Base-by-base conservation (phyloP, 2,797 vertebrate species). In the Fistularia tabacaria region DNA sequence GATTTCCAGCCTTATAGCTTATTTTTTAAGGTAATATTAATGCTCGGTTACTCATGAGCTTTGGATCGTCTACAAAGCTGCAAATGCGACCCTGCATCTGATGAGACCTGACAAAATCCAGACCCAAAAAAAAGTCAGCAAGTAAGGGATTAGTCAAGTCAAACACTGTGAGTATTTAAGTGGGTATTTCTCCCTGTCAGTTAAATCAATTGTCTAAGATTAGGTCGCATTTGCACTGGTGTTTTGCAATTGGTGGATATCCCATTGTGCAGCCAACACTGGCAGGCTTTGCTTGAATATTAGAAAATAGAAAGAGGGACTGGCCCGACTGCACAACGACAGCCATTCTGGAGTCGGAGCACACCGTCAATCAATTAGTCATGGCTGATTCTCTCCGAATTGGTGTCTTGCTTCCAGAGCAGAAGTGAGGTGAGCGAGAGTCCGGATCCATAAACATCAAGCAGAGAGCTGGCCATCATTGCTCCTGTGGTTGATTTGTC, bases 241-340 rank as follows among this genome's bases (percentile, higher is more conserved):
- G 39, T 69, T 62, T 66, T 66, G 43, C 50, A 54, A 57, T 56
- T 46, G 37, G 48, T 56, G 8, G 12, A 65, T 73, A 69, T 43
- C 44, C 12, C 15, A 66, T 73, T 67, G 42, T 54, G 14, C 49
- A 9, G 11, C 65, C 44, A 49, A 59, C 46, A 14, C 42, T 39
- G 46, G 8, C 42, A 59, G 36, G 6, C 13, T 62, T 75, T 73
- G 62, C 15, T 43, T 58, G 50, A 36, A 48, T 25, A 51, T 54
- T 54, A 54, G 10, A 73, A 1, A 14, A 3, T n/a, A n/a, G n/a
- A n/a, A n/a, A n/a, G n/a, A n/a, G n/a, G 38, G 14, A 57, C 38
- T 46, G 14, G 41, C 48, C 57, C 1, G 11, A 12, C 48, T 50
- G 43, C 59, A 59, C 38, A 44, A 51, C n/a, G n/a, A n/a, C n/a